Conservation (phyloP, 2,797 vertebrate species). For the Pelobates cultripes region DNA sequence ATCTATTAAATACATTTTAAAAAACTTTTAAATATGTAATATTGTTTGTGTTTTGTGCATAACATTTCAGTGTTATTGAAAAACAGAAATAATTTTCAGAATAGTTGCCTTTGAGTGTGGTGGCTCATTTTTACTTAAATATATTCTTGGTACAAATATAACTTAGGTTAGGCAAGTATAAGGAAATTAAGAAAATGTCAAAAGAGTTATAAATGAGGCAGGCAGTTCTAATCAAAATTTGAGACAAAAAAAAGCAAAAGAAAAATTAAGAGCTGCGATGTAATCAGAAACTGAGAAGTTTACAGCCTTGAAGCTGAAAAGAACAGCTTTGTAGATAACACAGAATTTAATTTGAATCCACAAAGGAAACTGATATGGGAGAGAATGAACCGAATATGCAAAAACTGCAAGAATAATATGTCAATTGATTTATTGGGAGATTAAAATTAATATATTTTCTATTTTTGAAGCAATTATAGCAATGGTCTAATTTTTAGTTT, state of each 20-base stretch:
- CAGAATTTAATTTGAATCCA: constrained; percentile 49
- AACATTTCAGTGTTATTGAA: too few relatives aligned
- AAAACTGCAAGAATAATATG: constrained; percentile 50
- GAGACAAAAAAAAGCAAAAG: constrained; percentile 44
- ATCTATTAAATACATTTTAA: too few relatives aligned
- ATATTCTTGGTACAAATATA: too few relatives aligned
- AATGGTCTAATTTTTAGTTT: constrained; percentile 24
- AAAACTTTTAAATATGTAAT: too few relatives aligned
- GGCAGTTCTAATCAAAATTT: constrained; percentile 48
- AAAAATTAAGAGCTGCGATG: constrained; percentile 50
- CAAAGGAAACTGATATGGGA: constrained; percentile 46
- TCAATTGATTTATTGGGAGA: constrained; percentile 28
- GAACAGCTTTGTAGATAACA: constrained; percentile 53
- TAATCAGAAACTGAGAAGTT: constrained; percentile 43
- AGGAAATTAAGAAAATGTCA: constrained; percentile 10
- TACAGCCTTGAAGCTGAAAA: constrained; percentile 46
- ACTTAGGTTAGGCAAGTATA: too few relatives aligned
- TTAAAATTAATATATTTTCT: constrained; percentile 39
- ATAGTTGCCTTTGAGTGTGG: too few relatives aligned
- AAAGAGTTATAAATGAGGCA: constrained; percentile 33
- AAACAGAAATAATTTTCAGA: too few relatives aligned
- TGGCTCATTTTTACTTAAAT: too few relatives aligned
- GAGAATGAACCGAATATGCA: constrained; percentile 43
- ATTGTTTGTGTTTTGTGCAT: too few relatives aligned
- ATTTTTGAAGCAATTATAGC: constrained; percentile 36